Evolutionary conservation across 1,140 invertebrate genomes (phyloP).

Genomic region (Solenopsis fugax): DNA sequence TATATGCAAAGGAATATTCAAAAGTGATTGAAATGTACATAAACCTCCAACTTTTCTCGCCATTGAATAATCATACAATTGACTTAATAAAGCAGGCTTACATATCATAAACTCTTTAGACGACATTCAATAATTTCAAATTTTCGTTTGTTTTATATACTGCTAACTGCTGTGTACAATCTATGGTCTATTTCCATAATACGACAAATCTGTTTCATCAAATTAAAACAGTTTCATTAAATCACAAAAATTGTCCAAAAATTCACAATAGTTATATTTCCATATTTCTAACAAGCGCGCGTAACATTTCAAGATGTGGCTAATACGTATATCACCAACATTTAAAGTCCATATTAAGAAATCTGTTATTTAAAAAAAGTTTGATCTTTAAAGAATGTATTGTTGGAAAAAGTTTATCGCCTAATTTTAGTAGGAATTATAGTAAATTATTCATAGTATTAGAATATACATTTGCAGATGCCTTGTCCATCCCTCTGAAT

Average conservation of each 20-base stretch:
- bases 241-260: not conserved
- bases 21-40: not conserved
- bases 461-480: not conserved
- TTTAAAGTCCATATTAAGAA: not conserved
- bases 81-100: not conserved
- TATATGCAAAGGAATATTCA: not conserved
- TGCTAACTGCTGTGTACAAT: not conserved
- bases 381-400: not conserved
- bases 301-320: not conserved
- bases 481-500: constrained; percentile 12
- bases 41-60: not conserved
- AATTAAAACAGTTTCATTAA: not conserved
- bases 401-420: not conserved
- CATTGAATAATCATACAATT: not conserved
- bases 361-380: not conserved
- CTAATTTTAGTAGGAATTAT: not conserved
- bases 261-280: not conserved
- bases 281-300: not conserved
- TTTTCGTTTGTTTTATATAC: not conserved
- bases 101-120: not conserved
- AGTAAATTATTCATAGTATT: constrained; percentile 1
- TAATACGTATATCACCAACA: not conserved
- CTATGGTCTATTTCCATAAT: not conserved
- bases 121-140: not conserved
- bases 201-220: not conserved